Evolutionary conservation across 2,113 vertebrate species (phyloP).

Genomic region (Pyrgilauda ruficollis): DNA sequence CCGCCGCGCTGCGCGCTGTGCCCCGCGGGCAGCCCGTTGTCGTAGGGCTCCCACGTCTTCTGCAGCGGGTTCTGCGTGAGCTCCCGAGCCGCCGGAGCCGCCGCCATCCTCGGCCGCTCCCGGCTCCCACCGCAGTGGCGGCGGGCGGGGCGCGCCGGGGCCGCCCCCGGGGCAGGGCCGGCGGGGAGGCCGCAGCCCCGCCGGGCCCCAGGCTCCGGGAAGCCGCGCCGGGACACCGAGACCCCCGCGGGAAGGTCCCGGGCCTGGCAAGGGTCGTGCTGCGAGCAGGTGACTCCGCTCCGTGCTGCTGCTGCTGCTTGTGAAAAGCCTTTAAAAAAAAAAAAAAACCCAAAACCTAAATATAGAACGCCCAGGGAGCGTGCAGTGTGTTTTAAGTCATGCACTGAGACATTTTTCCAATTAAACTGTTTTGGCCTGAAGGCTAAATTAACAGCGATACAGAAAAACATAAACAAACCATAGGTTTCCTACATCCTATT

Average conservation of each 20-base stretch:
- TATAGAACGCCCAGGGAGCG: not conserved
- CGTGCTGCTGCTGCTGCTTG: not conserved
- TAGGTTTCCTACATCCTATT: not conserved
- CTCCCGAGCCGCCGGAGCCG: conserved; percentile 24
- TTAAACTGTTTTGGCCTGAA: not conserved
- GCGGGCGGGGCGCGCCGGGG: not conserved
- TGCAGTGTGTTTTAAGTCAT: accelerated
- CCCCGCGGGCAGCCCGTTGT: conserved; percentile 52
- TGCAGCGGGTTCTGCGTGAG: conserved; percentile 61
- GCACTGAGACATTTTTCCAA: accelerated
- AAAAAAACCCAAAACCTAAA: not conserved
- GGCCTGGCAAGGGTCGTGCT: not conserved
- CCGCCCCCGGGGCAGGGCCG: not conserved
- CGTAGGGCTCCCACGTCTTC: conserved; percentile 53
- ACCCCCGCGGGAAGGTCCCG: not conserved
- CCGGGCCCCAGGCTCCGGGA: not conserved
- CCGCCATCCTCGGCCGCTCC: conserved; percentile 28
- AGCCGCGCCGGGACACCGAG: too few species aligned
- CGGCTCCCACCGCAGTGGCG: not conserved
- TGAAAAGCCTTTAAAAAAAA: not conserved
- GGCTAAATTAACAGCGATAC: not conserved
- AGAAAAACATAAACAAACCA: not conserved
- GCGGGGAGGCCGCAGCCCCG: not conserved
- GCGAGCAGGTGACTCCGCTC: not conserved
- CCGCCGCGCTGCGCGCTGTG: conserved; percentile 58